These are phyloP conservation scores for Urocitellus parryii DNA, from an alignment of 2,113 vertebrate genomes.

Conservation along the genomic window DNA sequence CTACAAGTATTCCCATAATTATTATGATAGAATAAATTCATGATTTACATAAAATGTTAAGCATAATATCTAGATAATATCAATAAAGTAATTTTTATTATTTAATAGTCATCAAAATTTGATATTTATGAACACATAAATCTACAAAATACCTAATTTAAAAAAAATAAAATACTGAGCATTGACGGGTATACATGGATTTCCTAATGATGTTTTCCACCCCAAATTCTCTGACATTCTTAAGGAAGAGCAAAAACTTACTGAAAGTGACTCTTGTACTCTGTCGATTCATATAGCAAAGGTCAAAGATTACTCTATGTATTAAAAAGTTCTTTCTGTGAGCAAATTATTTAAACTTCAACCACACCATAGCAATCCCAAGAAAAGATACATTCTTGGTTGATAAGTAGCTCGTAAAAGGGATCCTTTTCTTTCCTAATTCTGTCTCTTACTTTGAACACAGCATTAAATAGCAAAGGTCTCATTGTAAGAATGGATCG, in stretches of 20 bases:
- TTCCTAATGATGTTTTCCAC: background rate
- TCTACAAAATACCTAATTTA: background rate
- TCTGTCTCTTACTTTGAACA: slow-evolving; percentile 49
- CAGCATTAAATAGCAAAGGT: slow-evolving; percentile 50
- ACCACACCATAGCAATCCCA: slow-evolving; percentile 44
- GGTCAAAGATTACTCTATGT: slow-evolving; percentile 62
- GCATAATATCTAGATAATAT: background rate
- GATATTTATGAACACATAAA: slow-evolving; percentile 4
- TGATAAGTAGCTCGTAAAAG: slow-evolving; percentile 48
- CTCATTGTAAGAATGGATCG: background rate
- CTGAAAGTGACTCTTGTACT: background rate
- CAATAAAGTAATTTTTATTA: background rate
- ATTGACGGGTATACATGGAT: background rate
- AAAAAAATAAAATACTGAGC: background rate
- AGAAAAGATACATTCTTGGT: slow-evolving; percentile 58
- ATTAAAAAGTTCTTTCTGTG: slow-evolving; percentile 17
- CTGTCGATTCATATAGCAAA: slow-evolving; percentile 58
- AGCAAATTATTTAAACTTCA: slow-evolving; percentile 57
- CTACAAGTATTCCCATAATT: background rate
- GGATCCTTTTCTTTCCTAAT: slow-evolving; percentile 64
- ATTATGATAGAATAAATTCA: background rate
- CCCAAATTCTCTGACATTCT: background rate
- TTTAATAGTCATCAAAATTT: slow-evolving; percentile 34
- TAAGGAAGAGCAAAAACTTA: background rate
- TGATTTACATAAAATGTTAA: background rate